Conservation (phyloP, 2,888 invertebrate species). For the Epistrophella euchroma region DNA sequence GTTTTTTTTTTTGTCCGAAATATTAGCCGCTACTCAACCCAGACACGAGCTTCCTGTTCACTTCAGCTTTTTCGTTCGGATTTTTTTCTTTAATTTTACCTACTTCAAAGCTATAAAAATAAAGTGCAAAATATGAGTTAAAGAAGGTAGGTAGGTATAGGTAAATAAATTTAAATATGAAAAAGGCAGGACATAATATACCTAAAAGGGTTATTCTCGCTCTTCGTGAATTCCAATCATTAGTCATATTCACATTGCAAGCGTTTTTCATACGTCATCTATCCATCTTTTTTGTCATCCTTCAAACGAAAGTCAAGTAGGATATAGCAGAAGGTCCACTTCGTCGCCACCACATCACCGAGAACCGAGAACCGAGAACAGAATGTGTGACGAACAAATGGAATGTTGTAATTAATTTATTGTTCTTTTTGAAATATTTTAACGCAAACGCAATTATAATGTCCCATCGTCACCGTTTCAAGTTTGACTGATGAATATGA, state of each 20-base stretch:
- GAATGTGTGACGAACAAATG: slow-evolving; percentile 74
- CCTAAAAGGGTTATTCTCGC: slow-evolving; percentile 60
- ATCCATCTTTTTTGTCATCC: slow-evolving; percentile 40
- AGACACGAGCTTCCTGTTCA: too few species aligned
- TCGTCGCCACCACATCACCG: not conserved
- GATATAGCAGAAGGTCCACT: slow-evolving; percentile 26
- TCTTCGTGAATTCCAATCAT: slow-evolving; percentile 69
- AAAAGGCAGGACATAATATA: not conserved
- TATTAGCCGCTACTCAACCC: too few species aligned
- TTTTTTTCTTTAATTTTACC: not conserved
- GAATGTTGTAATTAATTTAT: slow-evolving; percentile 76
- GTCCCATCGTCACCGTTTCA: slow-evolving; percentile 14
- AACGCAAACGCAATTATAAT: slow-evolving; percentile 72
- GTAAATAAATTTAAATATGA: not conserved
- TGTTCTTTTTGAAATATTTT: slow-evolving; percentile 74
- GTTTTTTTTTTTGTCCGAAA: too few species aligned
- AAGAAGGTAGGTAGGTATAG: not conserved
- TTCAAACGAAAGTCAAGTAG: slow-evolving; percentile 32
- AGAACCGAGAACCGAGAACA: too few species aligned
- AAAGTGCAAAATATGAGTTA: not conserved
- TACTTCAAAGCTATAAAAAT: not conserved
- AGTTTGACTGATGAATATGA: slow-evolving; percentile 58
- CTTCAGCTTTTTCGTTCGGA: not conserved
- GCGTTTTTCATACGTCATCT: slow-evolving; percentile 38
- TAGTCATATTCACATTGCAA: slow-evolving; percentile 73